A percentile compares a stretch with the other conserved stretches of the same genome.
These are phyloP conservation scores for Acanthurus tractus DNA, from an alignment of 2,797 vertebrate species.

Conservation along the genomic window DNA sequence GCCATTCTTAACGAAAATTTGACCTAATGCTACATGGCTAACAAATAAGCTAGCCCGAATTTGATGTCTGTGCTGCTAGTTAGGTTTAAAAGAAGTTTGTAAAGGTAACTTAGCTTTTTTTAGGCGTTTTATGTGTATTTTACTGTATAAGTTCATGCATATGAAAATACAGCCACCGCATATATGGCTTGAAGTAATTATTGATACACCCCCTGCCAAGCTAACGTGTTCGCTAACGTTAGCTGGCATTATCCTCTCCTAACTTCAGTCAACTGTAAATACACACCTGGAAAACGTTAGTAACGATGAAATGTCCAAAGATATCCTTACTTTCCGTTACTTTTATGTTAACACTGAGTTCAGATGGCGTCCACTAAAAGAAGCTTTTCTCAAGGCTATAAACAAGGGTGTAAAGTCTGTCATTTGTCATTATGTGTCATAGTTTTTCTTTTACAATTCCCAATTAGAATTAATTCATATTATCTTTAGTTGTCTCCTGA, in stretches of 20 bases:
- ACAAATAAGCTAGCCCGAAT: conserved; percentile 6
- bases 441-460: background rate
- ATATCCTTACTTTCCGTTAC: background rate
- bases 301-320: background rate
- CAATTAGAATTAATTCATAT: background rate
- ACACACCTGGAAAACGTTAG: no score
- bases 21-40: conserved; percentile 31
- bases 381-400: background rate
- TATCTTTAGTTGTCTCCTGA: no score
- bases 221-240: no score
- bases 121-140: background rate
- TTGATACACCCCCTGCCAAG: background rate
- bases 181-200: no score
- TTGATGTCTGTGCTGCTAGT: background rate
- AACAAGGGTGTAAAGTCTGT: no score
- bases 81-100: background rate
- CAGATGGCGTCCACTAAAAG: background rate
- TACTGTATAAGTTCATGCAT: background rate
- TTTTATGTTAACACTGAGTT: background rate
- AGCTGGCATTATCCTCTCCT: background rate
- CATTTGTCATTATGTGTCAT: background rate
- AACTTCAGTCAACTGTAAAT: background rate
- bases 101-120: no score
- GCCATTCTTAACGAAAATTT: background rate
- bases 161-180: background rate